These are phyloP conservation scores for Bucco capensis DNA, from an alignment of 2,113 vertebrate genomes.

Conservation along the genomic window DNA sequence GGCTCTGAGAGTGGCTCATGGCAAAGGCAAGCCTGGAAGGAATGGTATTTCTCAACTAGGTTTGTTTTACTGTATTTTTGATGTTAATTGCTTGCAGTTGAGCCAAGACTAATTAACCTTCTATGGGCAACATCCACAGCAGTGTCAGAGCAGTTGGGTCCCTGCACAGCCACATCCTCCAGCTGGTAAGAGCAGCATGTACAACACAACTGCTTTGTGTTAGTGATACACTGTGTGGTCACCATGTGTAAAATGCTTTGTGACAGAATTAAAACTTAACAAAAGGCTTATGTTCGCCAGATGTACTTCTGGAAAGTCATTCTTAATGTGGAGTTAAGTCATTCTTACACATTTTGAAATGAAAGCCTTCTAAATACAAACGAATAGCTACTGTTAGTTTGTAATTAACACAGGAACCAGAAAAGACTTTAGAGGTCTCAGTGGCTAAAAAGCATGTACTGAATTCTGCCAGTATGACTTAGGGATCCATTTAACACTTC, in stretches of 20 bases:
- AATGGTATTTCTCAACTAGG: background rate
- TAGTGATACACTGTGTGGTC: background rate
- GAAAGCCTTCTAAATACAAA: constrained; percentile 4
- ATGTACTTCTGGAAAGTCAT: background rate
- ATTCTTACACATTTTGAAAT: background rate
- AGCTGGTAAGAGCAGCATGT: background rate
- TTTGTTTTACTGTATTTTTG: background rate
- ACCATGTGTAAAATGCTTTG: background rate
- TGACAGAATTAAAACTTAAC: background rate
- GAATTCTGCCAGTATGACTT: background rate
- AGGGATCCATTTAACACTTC: background rate
- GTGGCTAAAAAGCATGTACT: background rate
- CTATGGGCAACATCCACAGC: background rate
- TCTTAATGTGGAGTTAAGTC: background rate
- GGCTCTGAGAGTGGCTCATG: background rate
- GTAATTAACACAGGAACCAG: background rate
- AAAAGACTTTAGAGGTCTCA: background rate
- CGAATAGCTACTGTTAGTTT: background rate
- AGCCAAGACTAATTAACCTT: background rate
- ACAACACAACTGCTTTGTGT: background rate
- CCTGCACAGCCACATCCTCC: background rate
- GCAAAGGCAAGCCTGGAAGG: background rate
- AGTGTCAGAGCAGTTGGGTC: background rate
- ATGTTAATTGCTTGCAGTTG: background rate
- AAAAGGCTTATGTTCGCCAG: background rate